Evolutionary conservation across 2,888 invertebrate species (phyloP).

Genomic region (Aquatica leii): DNA sequence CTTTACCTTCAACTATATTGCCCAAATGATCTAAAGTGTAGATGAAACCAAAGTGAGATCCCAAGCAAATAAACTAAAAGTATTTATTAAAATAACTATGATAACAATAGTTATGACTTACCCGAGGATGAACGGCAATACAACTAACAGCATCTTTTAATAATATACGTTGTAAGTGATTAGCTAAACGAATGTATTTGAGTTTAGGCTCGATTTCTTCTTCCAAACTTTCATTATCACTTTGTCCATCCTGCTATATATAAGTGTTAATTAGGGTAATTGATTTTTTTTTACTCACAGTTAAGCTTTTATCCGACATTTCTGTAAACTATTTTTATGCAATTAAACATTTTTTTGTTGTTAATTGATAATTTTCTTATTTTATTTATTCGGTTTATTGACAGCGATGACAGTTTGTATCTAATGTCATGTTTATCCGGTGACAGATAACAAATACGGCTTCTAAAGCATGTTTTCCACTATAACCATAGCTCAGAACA

Average conservation of each 20-base stretch:
- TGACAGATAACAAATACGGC: background rate
- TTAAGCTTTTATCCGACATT: conserved; percentile 48
- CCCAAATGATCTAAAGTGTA: conserved; percentile 93
- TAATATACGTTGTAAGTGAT: conserved; percentile 86
- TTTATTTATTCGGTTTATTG: background rate
- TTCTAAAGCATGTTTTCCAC: background rate
- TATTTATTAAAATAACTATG: background rate
- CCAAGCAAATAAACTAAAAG: conserved; percentile 85
- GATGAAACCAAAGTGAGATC: conserved; percentile 91
- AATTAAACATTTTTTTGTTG: conserved; percentile 3
- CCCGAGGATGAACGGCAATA: conserved; percentile 92
- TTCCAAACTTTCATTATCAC: conserved; percentile 60
- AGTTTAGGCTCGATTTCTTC: conserved; percentile 85
- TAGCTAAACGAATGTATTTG: conserved; percentile 88
- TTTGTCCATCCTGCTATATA: conserved; percentile 48
- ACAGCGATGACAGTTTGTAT: background rate
- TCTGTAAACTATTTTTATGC: background rate
- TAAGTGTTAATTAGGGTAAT: background rate
- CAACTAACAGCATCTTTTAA: conserved; percentile 89
- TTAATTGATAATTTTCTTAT: background rate
- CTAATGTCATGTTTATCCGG: too few relatives aligned
- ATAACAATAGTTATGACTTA: conserved; percentile 50
- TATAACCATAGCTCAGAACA: background rate
- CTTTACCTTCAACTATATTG: conserved; percentile 77
- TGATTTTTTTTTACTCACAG: conserved; percentile 39